Evolutionary conservation across 2,888 invertebrate species (phyloP).

Genomic region (Drosophila meridiana): DNA sequence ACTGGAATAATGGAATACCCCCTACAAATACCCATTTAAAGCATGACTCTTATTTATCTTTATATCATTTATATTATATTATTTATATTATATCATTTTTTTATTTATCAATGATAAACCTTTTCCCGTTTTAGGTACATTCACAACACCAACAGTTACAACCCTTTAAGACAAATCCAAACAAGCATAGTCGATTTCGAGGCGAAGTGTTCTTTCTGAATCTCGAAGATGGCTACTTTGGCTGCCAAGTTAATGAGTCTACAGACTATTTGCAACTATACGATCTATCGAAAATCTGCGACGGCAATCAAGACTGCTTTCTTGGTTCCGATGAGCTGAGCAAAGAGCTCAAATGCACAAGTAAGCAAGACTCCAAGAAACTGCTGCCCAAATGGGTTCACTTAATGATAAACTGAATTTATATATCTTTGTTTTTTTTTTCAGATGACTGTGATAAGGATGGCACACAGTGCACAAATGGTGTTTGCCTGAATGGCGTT

Average conservation of each 20-base stretch:
- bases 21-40: background rate
- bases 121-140: constrained; percentile 82
- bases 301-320: constrained; percentile 95
- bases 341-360: constrained; percentile 96
- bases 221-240: constrained; percentile 98
- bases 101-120: background rate
- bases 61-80: background rate
- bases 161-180: constrained; percentile 87
- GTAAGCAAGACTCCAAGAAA: constrained; percentile 86
- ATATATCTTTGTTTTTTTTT: background rate
- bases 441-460: constrained; percentile 96
- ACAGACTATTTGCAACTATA: constrained; percentile 97
- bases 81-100: no score
- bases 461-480: constrained; percentile 95
- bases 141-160: constrained; percentile 87
- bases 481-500: constrained; percentile 96
- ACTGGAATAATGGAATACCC: background rate
- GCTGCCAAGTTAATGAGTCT: constrained; percentile 98
- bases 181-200: constrained; percentile 88
- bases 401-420: constrained; percentile 14
- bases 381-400: constrained; percentile 9
- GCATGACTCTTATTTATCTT: background rate
- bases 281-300: constrained; percentile 97
- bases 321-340: constrained; percentile 96
- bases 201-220: constrained; percentile 98